Base-by-base conservation (phyloP, 1,140 invertebrate species). In the Mya arenaria region DNA sequence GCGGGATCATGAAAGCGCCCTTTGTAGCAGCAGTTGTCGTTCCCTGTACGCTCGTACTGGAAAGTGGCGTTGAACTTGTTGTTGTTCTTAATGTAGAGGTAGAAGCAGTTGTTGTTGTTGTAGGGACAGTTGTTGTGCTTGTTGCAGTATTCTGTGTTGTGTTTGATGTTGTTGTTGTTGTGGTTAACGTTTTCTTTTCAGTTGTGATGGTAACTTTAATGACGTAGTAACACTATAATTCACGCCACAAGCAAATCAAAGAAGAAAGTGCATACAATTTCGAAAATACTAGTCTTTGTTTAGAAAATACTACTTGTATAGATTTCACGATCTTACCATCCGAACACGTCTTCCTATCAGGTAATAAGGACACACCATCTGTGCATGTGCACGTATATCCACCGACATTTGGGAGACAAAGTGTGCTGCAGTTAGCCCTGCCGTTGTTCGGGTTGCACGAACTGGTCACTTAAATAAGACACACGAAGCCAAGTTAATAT, bases 241-340 rank as follows among this genome's bases (percentile, higher is more conserved):
- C n/a, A 56, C 19, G n/a, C n/a, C n/a, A n/a, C n/a, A n/a, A n/a
- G n/a, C n/a, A n/a, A n/a, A n/a, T n/a, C n/a, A n/a, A n/a, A n/a
- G n/a, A n/a, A n/a, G n/a, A n/a, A n/a, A n/a, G n/a, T n/a, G n/a
- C n/a, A n/a, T n/a, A n/a, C n/a, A n/a, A n/a, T n/a, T n/a, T n/a
- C n/a, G n/a, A n/a, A n/a, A n/a, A n/a, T n/a, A n/a, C n/a, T n/a
- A n/a, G n/a, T n/a, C n/a, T n/a, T n/a, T n/a, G n/a, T n/a, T n/a
- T n/a, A n/a, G n/a, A n/a, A n/a, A 15, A 15, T 15, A 4, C 30
- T 17, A 4, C 13, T n/a, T n/a, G n/a, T n/a, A n/a, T n/a, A n/a
- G n/a, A n/a, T n/a, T n/a, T n/a, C n/a, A n/a, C n/a, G n/a, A 8
- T 4, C 28, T 77, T 77, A 77, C 93, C 90, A 58, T 77, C 68